Conservation (phyloP, 2,113 vertebrate species). For the Grallaria varia region DNA sequence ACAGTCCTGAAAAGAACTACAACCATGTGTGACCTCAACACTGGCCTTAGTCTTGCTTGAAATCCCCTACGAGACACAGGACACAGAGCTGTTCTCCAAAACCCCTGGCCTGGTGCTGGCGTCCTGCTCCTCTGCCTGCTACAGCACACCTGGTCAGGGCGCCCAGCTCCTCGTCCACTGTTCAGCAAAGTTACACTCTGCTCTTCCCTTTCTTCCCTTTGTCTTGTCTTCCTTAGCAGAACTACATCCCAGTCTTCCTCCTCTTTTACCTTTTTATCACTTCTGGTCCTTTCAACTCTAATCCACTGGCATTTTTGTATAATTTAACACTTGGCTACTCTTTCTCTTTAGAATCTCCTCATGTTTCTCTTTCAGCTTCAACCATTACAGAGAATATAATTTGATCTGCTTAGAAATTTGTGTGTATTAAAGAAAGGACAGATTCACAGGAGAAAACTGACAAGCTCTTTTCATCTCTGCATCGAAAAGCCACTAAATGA, state of each 20-base stretch:
- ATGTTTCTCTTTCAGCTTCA: neutral
- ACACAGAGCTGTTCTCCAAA: neutral
- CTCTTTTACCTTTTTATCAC: neutral
- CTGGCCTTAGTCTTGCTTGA: neutral
- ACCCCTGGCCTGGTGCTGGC: neutral
- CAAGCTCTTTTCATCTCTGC: neutral
- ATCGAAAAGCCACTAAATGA: neutral
- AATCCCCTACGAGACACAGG: neutral
- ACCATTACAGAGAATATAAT: neutral
- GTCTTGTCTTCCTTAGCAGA: neutral
- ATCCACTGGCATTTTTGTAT: neutral
- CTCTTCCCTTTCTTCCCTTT: neutral
- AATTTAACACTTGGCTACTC: neutral
- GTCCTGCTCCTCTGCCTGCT: neutral
- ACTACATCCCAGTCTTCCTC: neutral
- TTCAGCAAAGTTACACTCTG: neutral
- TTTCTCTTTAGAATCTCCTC: neutral
- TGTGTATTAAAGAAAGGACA: neutral
- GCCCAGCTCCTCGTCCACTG: neutral
- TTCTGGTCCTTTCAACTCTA: neutral
- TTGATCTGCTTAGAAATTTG: neutral
- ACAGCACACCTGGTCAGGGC: neutral
- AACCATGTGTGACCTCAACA: neutral
- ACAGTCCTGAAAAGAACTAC: neutral
- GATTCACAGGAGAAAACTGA: neutral